Evolutionary conservation across 2,797 vertebrate genomes (phyloP).

Genomic region (Acrocephalus scirpaceus): DNA sequence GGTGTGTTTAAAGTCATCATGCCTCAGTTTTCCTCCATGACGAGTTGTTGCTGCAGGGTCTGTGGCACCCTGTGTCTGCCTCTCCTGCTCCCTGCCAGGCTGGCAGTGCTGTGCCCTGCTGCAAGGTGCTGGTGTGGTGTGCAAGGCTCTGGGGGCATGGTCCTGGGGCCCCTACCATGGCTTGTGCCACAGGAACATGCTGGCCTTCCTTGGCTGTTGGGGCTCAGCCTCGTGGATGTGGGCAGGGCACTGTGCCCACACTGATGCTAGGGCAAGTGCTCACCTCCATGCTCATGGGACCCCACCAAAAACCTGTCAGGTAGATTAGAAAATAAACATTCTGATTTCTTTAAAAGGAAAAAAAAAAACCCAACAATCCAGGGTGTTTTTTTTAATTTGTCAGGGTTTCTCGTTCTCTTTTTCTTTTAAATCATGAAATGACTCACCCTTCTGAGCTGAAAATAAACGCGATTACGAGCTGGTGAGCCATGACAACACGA

Average conservation of each 20-base stretch:
- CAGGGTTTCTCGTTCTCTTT: neutral
- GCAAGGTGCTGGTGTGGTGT: neutral
- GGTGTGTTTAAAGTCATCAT: neutral
- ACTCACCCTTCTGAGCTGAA: conserved; percentile 22
- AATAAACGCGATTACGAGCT: neutral
- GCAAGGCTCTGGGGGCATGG: neutral
- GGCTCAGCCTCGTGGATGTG: fast-evolving
- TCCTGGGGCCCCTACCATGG: fast-evolving
- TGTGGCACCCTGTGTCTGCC: neutral
- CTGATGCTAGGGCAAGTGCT: neutral
- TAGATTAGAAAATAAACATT: neutral
- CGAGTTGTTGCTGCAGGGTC: neutral
- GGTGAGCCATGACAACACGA: neutral
- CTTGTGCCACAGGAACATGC: neutral
- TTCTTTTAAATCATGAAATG: neutral
- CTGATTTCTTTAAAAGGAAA: neutral
- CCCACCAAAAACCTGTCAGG: neutral
- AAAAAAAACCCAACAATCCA: neutral
- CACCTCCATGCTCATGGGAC: neutral
- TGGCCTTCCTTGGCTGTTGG: neutral
- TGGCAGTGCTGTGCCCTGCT: neutral
- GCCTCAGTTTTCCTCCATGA: neutral
- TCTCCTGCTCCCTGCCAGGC: neutral
- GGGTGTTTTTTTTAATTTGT: neutral
- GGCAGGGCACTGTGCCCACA: neutral